phyloP scores from a whole-genome alignment of 2,888 invertebrate species.

The Papilio gigon region DNA sequence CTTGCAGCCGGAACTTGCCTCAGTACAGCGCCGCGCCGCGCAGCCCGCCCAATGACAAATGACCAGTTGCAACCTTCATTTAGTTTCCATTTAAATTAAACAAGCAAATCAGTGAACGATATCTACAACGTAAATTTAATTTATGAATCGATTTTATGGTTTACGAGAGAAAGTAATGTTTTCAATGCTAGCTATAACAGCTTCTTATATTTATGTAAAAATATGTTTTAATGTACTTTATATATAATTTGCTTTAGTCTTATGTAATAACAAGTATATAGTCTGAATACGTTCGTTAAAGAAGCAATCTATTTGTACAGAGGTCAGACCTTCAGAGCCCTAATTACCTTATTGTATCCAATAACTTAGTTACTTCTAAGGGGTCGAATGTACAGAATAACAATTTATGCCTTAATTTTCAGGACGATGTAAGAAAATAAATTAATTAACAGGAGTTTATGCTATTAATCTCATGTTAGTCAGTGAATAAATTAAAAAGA shows the following conservation, averaged over 20 bases:
- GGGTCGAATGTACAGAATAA: conserved; percentile 32
- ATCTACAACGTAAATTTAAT: conserved; percentile 24
- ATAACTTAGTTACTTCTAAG: conserved; percentile 36
- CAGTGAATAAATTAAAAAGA: conserved; percentile 40
- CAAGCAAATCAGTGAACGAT: conserved; percentile 53
- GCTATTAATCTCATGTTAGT: conserved; percentile 34
- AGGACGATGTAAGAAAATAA: conserved; percentile 21
- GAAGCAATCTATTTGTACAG: conserved; percentile 29
- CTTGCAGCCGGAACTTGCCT: conserved; percentile 72
- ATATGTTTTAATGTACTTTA: too few relatives aligned
- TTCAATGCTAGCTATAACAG: background rate
- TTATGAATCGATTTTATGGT: background rate
- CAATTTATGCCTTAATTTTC: conserved; percentile 32
- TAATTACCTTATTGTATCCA: conserved; percentile 36
- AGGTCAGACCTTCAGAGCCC: conserved; percentile 18
- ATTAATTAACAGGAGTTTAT: conserved; percentile 36
- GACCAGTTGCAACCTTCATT: conserved; percentile 76
- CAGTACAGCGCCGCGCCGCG: conserved; percentile 60
- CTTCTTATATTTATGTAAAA: too few relatives aligned
- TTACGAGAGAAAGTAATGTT: background rate
- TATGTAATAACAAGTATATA: background rate
- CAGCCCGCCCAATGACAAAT: conserved; percentile 72
- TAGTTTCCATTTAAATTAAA: conserved; percentile 75
- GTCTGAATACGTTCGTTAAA: conserved; percentile 40
- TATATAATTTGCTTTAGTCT: too few relatives aligned